Evolutionary conservation across 2,113 vertebrate genomes (phyloP), one percentile per base, ranked within the genome.

Genomic region (Cololabis saira): DNA sequence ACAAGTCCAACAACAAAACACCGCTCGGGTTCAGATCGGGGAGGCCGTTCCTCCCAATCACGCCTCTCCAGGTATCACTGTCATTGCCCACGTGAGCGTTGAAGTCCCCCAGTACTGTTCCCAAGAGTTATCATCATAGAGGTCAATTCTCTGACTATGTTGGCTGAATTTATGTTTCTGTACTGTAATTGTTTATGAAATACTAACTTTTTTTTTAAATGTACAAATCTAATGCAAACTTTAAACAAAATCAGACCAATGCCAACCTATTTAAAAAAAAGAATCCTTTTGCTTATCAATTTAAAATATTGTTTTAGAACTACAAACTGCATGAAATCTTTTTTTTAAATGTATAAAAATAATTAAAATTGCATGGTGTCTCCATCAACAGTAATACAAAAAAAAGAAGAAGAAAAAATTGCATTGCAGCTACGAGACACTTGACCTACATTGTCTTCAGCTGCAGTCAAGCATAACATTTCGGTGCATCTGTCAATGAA

Each of bases 131-230:
- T 52, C 42, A 69, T 72, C 71, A 33, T 44, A 76, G 42, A 71
- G 58, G 67, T 74, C 53, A 62, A 55, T 19, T 41, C 48, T 43
- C 67, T 24, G 44, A 17, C 45, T 43, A 73, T 57, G 48, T 37
- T 18, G 51, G 44, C 49, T 70, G 45, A 41, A 67, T 67, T 17
- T 69, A 19, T 55, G 62, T 49, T n/a, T 18, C 15, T 63, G 27
- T 43, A 52, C 55, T 78, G 2, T 74, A 62, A 71, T 79, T 54
- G 67, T 66, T 57, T 64, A 71, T 73, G 11, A 61, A 58, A 72
- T 67, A 6, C 41, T 45, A n/a, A n/a, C n/a, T n/a, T n/a, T n/a
- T n/a, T n/a, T n/a, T n/a, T n/a, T n/a, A n/a, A n/a, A n/a, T n/a
- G n/a, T n/a, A n/a, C n/a, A 37, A 37, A 37, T 7, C 10, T 9